These are phyloP conservation scores for Coboldia fuscipes DNA, from an alignment of 1,140 invertebrate genomes.

Conservation along the genomic window DNA sequence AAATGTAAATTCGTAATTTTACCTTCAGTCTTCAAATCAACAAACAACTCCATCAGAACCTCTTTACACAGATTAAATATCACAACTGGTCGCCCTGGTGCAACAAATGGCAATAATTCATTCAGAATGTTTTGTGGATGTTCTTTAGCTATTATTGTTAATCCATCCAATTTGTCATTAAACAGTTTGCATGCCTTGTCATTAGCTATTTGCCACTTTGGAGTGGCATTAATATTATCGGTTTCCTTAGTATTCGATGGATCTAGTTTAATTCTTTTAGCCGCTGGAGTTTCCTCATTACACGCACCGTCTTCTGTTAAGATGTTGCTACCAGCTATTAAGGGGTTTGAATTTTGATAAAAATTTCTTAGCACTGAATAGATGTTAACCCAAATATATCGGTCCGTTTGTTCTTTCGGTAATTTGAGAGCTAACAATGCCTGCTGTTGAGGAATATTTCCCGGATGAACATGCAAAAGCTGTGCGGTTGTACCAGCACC, in stretches of 20 bases:
- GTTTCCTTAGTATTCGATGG: neutral
- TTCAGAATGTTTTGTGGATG: slow-evolving; percentile 61
- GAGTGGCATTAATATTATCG: slow-evolving; percentile 7
- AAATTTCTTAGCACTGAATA: slow-evolving; percentile 44
- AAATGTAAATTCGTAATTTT: slow-evolving; percentile 53
- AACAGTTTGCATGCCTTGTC: slow-evolving; percentile 32
- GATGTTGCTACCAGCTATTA: slow-evolving; percentile 8
- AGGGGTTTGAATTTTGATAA: slow-evolving; percentile 26
- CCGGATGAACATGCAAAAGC: slow-evolving; percentile 56
- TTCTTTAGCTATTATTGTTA: slow-evolving; percentile 63
- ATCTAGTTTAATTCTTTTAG: slow-evolving; percentile 8
- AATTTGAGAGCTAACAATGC: slow-evolving; percentile 60
- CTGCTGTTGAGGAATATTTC: slow-evolving; percentile 53
- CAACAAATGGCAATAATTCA: slow-evolving; percentile 50
- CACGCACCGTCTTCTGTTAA: neutral
- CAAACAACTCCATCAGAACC: slow-evolving; percentile 60
- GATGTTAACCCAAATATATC: slow-evolving; percentile 45
- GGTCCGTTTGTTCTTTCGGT: slow-evolving; percentile 33
- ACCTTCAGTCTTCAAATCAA: slow-evolving; percentile 41
- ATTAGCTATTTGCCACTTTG: slow-evolving; percentile 41
- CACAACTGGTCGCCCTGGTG: slow-evolving; percentile 59
- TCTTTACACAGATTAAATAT: slow-evolving; percentile 61
- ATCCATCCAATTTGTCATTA: slow-evolving; percentile 42
- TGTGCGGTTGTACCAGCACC: slow-evolving; percentile 35
- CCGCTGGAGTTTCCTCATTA: neutral